Evolutionary conservation across 37 sponge, comb jelly and placozoan species (phyloP).

Genomic region (Halichondria panicea): DNA sequence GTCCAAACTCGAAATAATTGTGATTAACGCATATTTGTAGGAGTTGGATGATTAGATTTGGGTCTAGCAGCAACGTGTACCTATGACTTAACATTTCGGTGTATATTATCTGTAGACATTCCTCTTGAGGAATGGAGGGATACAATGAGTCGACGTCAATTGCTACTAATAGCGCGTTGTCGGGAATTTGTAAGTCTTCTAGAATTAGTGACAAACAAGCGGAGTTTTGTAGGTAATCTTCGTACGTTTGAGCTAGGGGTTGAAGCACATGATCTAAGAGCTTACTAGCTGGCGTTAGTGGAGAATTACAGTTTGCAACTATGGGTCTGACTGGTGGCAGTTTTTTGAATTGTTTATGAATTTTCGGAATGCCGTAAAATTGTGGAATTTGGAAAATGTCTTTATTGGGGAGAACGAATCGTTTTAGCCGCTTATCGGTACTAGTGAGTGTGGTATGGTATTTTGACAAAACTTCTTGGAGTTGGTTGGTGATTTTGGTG

Average conservation of each 20-base stretch:
- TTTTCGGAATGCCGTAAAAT: conserved; percentile 29
- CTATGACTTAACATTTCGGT: conserved; percentile 4
- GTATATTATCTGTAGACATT: conserved; percentile 15
- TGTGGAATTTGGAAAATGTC: conserved; percentile 5
- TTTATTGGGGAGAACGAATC: neutral
- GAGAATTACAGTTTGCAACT: conserved; percentile 17
- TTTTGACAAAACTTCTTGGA: neutral
- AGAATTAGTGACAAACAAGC: conserved; percentile 1
- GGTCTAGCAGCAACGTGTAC: conserved; percentile 12
- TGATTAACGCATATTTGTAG: conserved; percentile 21
- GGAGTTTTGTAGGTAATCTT: conserved; percentile 30
- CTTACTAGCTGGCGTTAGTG: conserved; percentile 1
- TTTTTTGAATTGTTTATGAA: conserved; percentile 4
- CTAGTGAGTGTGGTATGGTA: neutral
- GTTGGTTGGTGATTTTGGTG: conserved; percentile 42
- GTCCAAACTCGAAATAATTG: conserved; percentile 30
- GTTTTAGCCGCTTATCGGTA: neutral
- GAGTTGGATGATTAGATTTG: conserved; percentile 26
- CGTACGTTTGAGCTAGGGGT: conserved; percentile 36
- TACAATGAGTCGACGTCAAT: conserved; percentile 32
- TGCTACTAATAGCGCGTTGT: conserved; percentile 18
- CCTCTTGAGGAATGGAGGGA: conserved; percentile 32
- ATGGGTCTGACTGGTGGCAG: conserved; percentile 38
- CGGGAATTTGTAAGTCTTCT: conserved; percentile 7
- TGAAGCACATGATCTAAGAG: conserved; percentile 33